phyloP scores from a whole-genome alignment of 2,113 vertebrate genomes.

The Solea solea region DNA sequence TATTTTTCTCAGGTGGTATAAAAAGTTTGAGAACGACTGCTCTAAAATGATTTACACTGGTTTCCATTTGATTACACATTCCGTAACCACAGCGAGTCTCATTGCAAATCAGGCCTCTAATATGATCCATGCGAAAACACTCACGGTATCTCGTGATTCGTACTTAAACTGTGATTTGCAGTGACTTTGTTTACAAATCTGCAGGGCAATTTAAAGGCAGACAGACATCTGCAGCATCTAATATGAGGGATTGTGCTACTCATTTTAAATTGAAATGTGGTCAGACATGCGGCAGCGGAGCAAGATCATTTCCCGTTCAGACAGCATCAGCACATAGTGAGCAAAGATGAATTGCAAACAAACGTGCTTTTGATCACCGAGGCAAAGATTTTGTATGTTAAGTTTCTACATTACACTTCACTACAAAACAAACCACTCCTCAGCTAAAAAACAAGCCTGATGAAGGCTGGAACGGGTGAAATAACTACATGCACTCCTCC shows the following conservation, averaged over 20 bases:
- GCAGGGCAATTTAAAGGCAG: neutral
- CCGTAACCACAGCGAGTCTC: neutral
- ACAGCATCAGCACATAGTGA: neutral
- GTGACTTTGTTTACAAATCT: neutral
- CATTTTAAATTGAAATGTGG: neutral
- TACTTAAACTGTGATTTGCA: neutral
- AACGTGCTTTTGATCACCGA: neutral
- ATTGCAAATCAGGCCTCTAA: neutral
- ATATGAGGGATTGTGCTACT: neutral
- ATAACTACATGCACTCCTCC: too few species aligned
- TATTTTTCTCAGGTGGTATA: too few species aligned
- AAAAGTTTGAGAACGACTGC: too few species aligned
- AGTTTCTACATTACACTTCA: too few species aligned
- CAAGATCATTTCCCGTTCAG: neutral
- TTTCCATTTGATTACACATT: constrained; percentile 9
- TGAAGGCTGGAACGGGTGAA: too few species aligned
- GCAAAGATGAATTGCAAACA: neutral
- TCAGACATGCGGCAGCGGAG: neutral
- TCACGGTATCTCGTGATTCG: neutral
- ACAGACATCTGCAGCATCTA: constrained; percentile 11
- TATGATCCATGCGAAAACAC: neutral
- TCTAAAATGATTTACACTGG: neutral
- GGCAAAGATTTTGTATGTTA: neutral
- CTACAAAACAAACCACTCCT: neutral
- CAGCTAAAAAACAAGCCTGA: neutral